Conservation (phyloP, 2,888 invertebrate species). For the Epinotia ramella region DNA sequence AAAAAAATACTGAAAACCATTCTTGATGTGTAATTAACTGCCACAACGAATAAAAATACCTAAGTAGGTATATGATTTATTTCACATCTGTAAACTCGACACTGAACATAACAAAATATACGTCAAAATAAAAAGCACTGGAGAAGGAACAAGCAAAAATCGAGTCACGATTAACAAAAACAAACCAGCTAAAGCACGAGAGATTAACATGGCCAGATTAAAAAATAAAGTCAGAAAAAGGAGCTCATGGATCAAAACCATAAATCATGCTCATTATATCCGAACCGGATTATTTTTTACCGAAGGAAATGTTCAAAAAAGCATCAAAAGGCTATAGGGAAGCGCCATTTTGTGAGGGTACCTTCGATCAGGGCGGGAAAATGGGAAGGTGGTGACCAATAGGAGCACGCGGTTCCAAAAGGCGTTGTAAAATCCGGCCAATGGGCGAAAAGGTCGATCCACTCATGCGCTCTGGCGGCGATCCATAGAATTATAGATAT, state of each 20-base stretch:
- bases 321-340: slow-evolving; percentile 82
- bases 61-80: slow-evolving; percentile 17
- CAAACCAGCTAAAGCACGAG: slow-evolving; percentile 73
- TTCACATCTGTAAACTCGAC: slow-evolving; percentile 31
- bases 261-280: slow-evolving; percentile 85
- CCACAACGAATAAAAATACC: slow-evolving; percentile 3
- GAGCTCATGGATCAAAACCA: slow-evolving; percentile 79
- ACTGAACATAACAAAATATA: slow-evolving; percentile 46
- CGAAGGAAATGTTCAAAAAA: slow-evolving; percentile 83
- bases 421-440: slow-evolving; percentile 75
- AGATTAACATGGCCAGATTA: slow-evolving; percentile 82
- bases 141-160: slow-evolving; percentile 62
- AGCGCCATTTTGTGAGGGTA: slow-evolving; percentile 83
- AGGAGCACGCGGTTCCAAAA: slow-evolving; percentile 58
- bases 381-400: slow-evolving; percentile 70
- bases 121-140: slow-evolving; percentile 46
- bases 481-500: slow-evolving; percentile 82
- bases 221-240: slow-evolving; percentile 69
- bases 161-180: slow-evolving; percentile 74
- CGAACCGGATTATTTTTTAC: slow-evolving; percentile 85
- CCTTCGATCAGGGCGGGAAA: slow-evolving; percentile 77
- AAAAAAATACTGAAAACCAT: not conserved
- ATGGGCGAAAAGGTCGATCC: slow-evolving; percentile 63
- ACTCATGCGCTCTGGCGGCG: slow-evolving; percentile 81
- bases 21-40: not conserved